Base-by-base conservation (phyloP, 2,113 vertebrate genomes). In the Petrocephalus zakoni region DNA sequence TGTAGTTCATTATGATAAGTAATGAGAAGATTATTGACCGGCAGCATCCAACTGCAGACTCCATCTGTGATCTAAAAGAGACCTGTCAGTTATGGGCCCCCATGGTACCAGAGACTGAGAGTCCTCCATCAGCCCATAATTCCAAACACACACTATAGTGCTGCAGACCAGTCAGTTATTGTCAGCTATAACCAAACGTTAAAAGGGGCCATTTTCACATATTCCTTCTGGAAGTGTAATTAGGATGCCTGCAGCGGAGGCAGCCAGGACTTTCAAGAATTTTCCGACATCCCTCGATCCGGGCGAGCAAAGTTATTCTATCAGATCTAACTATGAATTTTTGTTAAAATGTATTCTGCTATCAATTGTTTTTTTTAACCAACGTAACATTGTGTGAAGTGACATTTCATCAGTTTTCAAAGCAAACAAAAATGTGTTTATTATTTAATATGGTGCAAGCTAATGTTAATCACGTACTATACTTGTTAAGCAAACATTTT, bases 1-100 rank as follows among this genome's bases (percentile, higher is more conserved):
- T 94, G 94, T 90, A 94, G 94, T 96, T 95, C 95, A 96, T 96
- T 95, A 96, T 93, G 94, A 94, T 95, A 95, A 95, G 94, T 95
- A 96, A 95, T 95, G 94, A 95, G 94, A 94, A 93, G 94, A 94
- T 95, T 95, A 96, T 95, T 94, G 94, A 94, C 93, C 92, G 89
- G 93, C 92, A 94, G 92, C 92, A 90, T 94, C 94, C 94, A 94
- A 94, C 93, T 92, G 91, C 92, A 90, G 91, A 92, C 92, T 94
- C 94, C 94, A 94, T 94, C 93, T 93, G 92, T 93, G 92, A 92
- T 87, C 87, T 88, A 90, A 91, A 88, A 85, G 88, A 90, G 89
- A 72, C 86, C 86, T 93, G 93, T 93, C 92, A 87, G 83, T 83
- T 83, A 68, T 17, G 49, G 85, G 51, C 90, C 92, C 92, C 51